A percentile compares a stretch with the other conserved stretches of the same genome.
These are phyloP conservation scores for Sturnus vulgaris DNA, from an alignment of 2,113 vertebrate species.

Conservation along the genomic window DNA sequence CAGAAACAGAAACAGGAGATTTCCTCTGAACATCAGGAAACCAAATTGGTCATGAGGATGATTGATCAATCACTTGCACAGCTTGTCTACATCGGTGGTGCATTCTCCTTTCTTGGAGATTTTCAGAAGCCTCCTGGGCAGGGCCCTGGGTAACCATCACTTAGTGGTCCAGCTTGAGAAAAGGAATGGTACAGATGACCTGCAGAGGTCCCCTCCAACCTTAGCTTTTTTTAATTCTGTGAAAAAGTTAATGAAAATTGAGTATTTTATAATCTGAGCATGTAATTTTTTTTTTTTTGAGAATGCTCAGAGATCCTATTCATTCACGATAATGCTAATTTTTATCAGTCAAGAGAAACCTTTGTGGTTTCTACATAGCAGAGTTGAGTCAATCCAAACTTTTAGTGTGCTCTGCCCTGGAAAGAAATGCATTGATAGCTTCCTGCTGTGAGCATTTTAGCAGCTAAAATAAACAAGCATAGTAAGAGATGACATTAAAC, in stretches of 20 bases:
- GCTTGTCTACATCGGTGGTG: background rate
- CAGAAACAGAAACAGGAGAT: background rate
- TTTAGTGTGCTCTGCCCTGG: background rate
- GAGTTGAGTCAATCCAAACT: background rate
- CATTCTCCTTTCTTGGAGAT: background rate
- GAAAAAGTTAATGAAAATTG: background rate
- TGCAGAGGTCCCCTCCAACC: background rate
- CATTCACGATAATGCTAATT: background rate
- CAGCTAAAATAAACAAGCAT: background rate
- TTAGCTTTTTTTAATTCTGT: background rate
- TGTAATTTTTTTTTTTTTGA: background rate
- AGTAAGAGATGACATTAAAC: background rate
- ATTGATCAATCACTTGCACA: fast-evolving
- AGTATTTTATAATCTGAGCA: background rate
- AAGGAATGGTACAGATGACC: background rate
- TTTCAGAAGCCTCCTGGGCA: background rate
- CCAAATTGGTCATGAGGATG: background rate
- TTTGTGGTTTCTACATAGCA: background rate
- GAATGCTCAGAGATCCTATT: background rate
- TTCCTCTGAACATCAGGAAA: background rate
- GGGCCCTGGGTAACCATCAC: background rate
- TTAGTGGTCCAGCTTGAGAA: background rate
- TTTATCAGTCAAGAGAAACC: background rate
- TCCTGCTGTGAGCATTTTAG: background rate
- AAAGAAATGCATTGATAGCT: background rate